These are phyloP conservation scores for Piprites chloris DNA, from an alignment of 2,113 vertebrate species.

Conservation along the genomic window DNA sequence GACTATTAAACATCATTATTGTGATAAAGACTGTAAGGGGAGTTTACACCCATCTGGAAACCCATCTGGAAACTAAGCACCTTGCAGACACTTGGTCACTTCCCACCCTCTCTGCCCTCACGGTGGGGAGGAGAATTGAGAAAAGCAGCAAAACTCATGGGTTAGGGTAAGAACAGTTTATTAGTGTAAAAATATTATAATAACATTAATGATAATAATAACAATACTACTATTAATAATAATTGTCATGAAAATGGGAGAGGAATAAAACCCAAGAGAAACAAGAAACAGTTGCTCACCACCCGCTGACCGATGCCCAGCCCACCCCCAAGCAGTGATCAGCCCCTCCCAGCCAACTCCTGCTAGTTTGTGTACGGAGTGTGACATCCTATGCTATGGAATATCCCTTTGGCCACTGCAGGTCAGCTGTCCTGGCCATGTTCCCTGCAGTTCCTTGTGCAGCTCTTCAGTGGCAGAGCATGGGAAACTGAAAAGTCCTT, in stretches of 20 bases:
- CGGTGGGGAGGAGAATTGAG: not conserved
- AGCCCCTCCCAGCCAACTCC: not conserved
- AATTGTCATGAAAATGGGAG: not conserved
- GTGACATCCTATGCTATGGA: not conserved
- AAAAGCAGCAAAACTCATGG: not conserved
- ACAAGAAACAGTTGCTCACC: not conserved
- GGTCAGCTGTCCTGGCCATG: not conserved
- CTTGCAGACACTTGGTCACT: accelerated
- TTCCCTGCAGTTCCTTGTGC: not conserved
- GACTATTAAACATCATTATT: not conserved
- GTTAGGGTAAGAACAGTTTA: not conserved
- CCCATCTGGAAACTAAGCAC: not conserved
- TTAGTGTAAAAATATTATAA: not conserved
- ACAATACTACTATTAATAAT: not conserved
- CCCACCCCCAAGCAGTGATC: not conserved
- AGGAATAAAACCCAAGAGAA: not conserved
- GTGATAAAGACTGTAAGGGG: not conserved
- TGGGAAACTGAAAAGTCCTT: not conserved
- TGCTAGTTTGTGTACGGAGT: not conserved
- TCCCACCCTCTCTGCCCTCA: not conserved
- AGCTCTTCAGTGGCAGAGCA: not conserved
- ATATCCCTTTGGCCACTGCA: not conserved
- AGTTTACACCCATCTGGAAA: not conserved
- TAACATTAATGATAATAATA: not conserved
- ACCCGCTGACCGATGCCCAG: accelerated